These are phyloP conservation scores for Palaemon carinicauda DNA, from an alignment of 1,140 invertebrate genomes.

Conservation along the genomic window DNA sequence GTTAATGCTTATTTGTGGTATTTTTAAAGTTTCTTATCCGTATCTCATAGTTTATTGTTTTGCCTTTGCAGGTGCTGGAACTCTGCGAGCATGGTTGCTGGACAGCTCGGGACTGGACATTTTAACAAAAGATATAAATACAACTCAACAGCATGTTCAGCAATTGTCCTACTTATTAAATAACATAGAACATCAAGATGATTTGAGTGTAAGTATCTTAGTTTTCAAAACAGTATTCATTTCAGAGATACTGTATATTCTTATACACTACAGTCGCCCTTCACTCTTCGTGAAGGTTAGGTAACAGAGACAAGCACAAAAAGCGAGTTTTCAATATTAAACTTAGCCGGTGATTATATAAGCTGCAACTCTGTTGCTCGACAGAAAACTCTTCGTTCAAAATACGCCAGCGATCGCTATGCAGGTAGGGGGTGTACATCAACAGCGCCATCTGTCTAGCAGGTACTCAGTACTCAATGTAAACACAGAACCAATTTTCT, in stretches of 20 bases:
- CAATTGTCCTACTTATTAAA: conserved; percentile 37
- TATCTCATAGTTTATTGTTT: background rate
- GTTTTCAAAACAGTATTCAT: background rate
- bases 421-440: too few relatives aligned
- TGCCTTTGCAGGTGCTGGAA: conserved; percentile 47
- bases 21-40: background rate
- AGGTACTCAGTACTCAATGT: too few relatives aligned
- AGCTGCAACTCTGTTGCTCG: too few relatives aligned
- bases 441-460: too few relatives aligned
- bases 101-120: conserved; percentile 43
- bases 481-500: too few relatives aligned
- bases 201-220: conserved; percentile 29
- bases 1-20: background rate
- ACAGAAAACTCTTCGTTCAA: too few relatives aligned
- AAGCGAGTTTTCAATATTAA: too few relatives aligned
- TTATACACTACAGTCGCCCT: too few relatives aligned
- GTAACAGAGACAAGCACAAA: too few relatives aligned
- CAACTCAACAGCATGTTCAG: conserved; percentile 40
- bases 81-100: conserved; percentile 57
- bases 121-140: conserved; percentile 34
- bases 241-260: background rate
- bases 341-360: too few relatives aligned
- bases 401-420: too few relatives aligned
- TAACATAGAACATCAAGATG: conserved; percentile 47
- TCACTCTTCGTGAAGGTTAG: too few relatives aligned